Evolutionary conservation across 2,113 vertebrate species (phyloP), one percentile per base, ranked within the genome.

Genomic region (Ictalurus punctatus): DNA sequence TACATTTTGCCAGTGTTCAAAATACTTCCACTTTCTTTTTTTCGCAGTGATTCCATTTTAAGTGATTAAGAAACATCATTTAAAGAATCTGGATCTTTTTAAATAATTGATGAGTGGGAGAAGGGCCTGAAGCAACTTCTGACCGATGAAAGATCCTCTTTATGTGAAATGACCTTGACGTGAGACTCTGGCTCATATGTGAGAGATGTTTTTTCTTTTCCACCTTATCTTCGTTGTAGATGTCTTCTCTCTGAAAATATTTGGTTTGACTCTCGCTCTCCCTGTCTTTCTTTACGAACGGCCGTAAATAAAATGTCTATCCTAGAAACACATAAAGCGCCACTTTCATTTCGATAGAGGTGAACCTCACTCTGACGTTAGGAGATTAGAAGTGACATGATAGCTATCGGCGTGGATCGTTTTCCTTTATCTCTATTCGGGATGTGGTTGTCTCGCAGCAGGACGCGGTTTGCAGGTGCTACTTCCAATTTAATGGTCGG

Each of bases 281-380:
- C 40, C 56, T 58, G 7, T 34, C 58, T 78, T 3, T 6, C 58
- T 21, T 63, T 63, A 30, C 16, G 30, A 48, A 61, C 2, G 5
- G 4, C 19, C 34, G 25, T n/a, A 58, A 54, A 90, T 87, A 52
- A 84, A 87, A 71, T 56, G 74, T 79, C 25, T 61, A 40, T 86
- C 30, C 2, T 76, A 48, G 34, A 52, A 84, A n/a, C 27, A 54
- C 21, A 83, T 34, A 65, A 27, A 63, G 79, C 52, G 65, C 74
- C 67, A 54, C 58, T 37, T 65, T 89, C 13, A 48, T 58, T 40
- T 10, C 34, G 78, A 65, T 54, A 40, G 86, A 86, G 84, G 21
- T 89, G 56, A 65, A 78, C 44, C 87, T 67, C 86, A 23, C 78
- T 67, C 21, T 58, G 37, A 76, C 56, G 86, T 90, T 59, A 78